Evolutionary conservation across 2,797 vertebrate genomes (phyloP).

Genomic region (Macropodus opercularis): DNA sequence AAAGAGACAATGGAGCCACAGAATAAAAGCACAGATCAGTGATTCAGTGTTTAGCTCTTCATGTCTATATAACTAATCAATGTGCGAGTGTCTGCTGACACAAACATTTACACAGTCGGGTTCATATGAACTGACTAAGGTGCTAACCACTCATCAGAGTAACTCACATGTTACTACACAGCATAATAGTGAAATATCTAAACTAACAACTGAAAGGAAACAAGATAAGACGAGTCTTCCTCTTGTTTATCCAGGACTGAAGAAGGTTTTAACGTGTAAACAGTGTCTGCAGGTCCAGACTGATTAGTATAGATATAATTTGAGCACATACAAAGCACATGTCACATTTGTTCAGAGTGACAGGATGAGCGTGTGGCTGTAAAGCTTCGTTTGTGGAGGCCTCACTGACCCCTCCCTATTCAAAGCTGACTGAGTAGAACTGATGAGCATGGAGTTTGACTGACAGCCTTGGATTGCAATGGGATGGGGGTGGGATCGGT

Average conservation of each 20-base stretch:
- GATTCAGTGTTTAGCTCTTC: not conserved
- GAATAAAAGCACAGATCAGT: not conserved
- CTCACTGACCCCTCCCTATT: constrained; percentile 71
- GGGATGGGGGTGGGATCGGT: constrained; percentile 7
- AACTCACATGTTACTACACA: not conserved
- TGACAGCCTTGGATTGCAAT: constrained; percentile 35
- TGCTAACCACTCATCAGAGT: not conserved
- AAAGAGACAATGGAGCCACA: not conserved
- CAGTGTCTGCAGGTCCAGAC: not conserved
- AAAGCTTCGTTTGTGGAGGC: not conserved
- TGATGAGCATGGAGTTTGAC: constrained; percentile 69
- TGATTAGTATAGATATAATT: not conserved
- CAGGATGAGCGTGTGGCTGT: not conserved
- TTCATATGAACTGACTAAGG: too few species aligned
- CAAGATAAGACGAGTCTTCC: too few species aligned
- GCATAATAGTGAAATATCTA: not conserved
- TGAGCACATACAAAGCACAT: not conserved
- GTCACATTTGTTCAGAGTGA: constrained; percentile 15
- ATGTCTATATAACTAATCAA: not conserved
- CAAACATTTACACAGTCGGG: too few species aligned
- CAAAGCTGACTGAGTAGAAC: constrained; percentile 72
- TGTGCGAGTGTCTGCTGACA: not conserved
- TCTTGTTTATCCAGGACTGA: not conserved
- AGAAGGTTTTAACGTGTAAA: not conserved
- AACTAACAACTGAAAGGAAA: not conserved